Conservation (phyloP, 2,888 invertebrate genomes). For the Teleogryllus oceanicus region DNA sequence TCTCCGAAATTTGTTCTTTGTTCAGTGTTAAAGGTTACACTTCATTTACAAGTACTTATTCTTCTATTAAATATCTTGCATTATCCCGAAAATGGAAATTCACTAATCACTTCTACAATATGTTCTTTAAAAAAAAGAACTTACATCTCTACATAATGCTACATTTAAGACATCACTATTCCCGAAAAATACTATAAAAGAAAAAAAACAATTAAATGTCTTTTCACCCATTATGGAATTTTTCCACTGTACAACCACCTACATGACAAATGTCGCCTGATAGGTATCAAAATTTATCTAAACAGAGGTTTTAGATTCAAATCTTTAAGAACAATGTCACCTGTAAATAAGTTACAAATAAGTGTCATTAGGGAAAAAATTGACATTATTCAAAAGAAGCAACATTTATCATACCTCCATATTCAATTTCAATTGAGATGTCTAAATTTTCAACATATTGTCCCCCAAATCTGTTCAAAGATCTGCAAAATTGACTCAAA, state of each 20-base stretch:
- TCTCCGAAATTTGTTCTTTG: too few species aligned
- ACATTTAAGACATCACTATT: too few species aligned
- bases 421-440: slow-evolving; percentile 89
- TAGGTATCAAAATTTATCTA: slow-evolving; percentile 94
- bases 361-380: background rate
- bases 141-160: too few species aligned
- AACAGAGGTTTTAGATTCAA: slow-evolving; percentile 84
- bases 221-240: too few species aligned
- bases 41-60: too few species aligned
- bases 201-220: too few species aligned
- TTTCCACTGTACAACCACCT: slow-evolving; percentile 55
- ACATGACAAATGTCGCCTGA: slow-evolving; percentile 86
- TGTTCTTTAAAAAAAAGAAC: background rate
- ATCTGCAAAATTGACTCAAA: slow-evolving; percentile 88
- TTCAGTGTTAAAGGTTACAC: too few species aligned
- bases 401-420: slow-evolving; percentile 71
- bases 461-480: slow-evolving; percentile 91
- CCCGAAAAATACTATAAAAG: too few species aligned
- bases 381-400: background rate
- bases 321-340: slow-evolving; percentile 89
- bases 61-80: too few species aligned
- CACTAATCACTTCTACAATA: too few species aligned
- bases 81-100: too few species aligned
- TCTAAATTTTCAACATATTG: slow-evolving; percentile 97
- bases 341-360: slow-evolving; percentile 53